Percentiles rank a stretch among this genome's conserved stretches.
These are phyloP conservation scores for Sakesphorus luctuosus DNA, from an alignment of 2,113 vertebrate genomes.

Conservation along the genomic window DNA sequence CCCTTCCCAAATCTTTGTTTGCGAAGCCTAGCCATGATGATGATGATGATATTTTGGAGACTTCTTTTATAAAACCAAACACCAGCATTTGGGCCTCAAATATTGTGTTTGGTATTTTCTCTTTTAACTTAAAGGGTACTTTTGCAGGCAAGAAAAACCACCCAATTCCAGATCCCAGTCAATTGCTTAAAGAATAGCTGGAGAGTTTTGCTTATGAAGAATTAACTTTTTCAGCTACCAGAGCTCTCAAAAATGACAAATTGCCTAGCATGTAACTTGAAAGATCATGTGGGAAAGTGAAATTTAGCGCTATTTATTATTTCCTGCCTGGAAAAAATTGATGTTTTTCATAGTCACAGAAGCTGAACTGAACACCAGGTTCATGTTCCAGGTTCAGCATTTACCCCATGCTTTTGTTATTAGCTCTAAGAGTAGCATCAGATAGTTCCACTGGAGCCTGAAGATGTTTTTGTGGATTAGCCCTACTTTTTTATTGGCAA, in stretches of 20 bases:
- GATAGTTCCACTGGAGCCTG: neutral
- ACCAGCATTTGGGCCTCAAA: neutral
- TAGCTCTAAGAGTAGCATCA: neutral
- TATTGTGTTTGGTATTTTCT: neutral
- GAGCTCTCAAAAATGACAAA: slow-evolving; percentile 61
- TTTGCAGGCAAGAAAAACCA: slow-evolving; percentile 44
- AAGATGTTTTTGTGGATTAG: neutral
- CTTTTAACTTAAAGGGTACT: neutral
- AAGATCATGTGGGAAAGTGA: slow-evolving; percentile 31
- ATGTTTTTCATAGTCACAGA: slow-evolving; percentile 36
- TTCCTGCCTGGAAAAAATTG: slow-evolving; percentile 43
- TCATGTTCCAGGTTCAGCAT: neutral
- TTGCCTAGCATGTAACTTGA: slow-evolving; percentile 17
- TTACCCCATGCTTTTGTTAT: neutral
- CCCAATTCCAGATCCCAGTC: slow-evolving; percentile 14
- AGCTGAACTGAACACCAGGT: neutral
- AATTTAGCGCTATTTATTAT: slow-evolving; percentile 50
- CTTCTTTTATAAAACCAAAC: neutral
- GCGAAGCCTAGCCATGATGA: too few species aligned
- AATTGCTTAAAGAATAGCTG: slow-evolving; percentile 37
- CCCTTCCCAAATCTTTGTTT: too few species aligned
- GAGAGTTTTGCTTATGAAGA: slow-evolving; percentile 24
- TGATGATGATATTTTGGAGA: neutral
- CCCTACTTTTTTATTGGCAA: neutral
- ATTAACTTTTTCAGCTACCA: slow-evolving; percentile 64